These are phyloP conservation scores for Glandiceps talaboti DNA, from an alignment of 53 echinoderm and acorn worm genomes.

Conservation along the genomic window DNA sequence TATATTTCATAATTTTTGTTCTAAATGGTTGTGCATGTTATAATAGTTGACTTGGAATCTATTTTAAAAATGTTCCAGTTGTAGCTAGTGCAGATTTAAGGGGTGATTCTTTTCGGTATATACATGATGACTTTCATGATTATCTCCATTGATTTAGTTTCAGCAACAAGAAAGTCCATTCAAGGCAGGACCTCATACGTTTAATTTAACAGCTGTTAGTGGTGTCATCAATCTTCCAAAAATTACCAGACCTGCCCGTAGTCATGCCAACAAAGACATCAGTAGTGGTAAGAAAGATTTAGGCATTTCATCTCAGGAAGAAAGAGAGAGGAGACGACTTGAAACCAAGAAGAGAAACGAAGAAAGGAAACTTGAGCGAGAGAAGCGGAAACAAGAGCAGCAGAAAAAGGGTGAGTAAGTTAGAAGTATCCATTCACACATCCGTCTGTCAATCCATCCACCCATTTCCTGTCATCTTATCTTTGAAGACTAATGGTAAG, in stretches of 20 bases:
- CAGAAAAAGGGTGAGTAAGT: constrained; percentile 4
- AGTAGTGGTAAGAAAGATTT: neutral
- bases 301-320: constrained; percentile 8
- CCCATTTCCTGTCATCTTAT: too few species aligned
- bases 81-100: too few species aligned
- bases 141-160: too few species aligned
- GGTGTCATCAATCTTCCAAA: constrained; percentile 80
- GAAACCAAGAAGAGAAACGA: constrained; percentile 59
- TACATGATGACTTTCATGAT: too few species aligned
- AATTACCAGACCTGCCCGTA: constrained; percentile 16
- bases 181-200: constrained; percentile 16
- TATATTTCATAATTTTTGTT: too few species aligned
- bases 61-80: too few species aligned
- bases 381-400: constrained; percentile 30
- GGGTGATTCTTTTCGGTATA: too few species aligned
- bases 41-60: too few species aligned
- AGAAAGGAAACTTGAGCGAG: constrained; percentile 49
- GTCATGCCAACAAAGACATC: neutral
- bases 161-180: constrained; percentile 25
- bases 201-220: constrained; percentile 68
- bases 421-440: too few species aligned
- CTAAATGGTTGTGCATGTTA: too few species aligned
- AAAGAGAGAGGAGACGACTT: constrained; percentile 44
- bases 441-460: too few species aligned
- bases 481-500: too few species aligned